Base-by-base conservation (phyloP, 1,140 invertebrate genomes). In the Drosophila subpulchrella region DNA sequence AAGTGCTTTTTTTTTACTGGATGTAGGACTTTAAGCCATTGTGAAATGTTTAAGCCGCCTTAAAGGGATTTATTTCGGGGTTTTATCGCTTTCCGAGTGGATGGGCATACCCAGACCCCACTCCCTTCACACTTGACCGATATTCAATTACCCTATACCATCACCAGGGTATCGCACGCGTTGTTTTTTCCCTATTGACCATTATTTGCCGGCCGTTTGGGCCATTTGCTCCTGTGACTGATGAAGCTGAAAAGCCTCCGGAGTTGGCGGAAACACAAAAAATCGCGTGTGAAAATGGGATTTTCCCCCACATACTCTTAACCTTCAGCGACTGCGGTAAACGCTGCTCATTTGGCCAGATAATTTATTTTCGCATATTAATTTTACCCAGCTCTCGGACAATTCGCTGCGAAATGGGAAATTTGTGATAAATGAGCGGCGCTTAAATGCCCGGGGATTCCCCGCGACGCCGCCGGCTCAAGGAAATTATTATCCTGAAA, bases 331-430 rank as follows among this genome's bases (percentile, higher is more conserved):
- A 53, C 57, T 78, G 65, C 39, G 57, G 75, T 79, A 83, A 65
- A 68, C 70, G 73, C 74, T 81, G 76, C 84, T 89, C 84, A 84
- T 88, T 88, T 89, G 85, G 85, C 65, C 88, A 81, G 85, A 89
- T 89, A 89, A 89, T 89, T 89, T 89, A 89, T 89, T 89, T 89
- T 89, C 84, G 85, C 85, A 89, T 89, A 90, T 89, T 89, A 89
- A 89, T 89, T 89, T 81, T 88, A 57, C 74, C 48, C 51, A 65
- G 58, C 61, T 88, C 61, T 82, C 47, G 75, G 58, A 74, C 71
- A 62, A 67, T 75, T 47, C 46, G n/a, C 15, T 71, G 75, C 66
- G 59, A 80, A 89, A 88, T 78, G 84, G 70, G 81, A 84, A 89
- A 90, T 89, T 79, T 89, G 85, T 89, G 84, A 89, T 89, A 89